Percentiles rank a stretch among this genome's conserved stretches.
These are phyloP conservation scores for Eretmocerus hayati DNA, from an alignment of 2,888 invertebrate genomes.

Conservation along the genomic window DNA sequence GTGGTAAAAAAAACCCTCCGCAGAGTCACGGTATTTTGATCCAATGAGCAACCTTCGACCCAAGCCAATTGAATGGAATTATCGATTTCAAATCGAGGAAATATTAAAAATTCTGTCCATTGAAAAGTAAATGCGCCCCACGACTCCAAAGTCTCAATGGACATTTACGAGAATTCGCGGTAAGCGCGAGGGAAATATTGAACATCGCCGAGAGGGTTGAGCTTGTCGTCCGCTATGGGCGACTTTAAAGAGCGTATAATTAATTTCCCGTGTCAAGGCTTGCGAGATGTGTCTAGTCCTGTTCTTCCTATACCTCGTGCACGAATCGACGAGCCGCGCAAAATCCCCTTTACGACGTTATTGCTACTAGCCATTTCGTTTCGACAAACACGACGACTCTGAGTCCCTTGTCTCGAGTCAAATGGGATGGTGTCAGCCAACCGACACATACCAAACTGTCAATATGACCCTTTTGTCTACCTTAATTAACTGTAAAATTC, in stretches of 20 bases:
- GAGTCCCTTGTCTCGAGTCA: neutral
- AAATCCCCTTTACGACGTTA: constrained; percentile 39
- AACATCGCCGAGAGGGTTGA: constrained; percentile 20
- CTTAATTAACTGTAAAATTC: constrained; percentile 48
- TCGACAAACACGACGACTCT: constrained; percentile 29
- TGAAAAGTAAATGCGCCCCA: too few relatives aligned
- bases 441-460: constrained; percentile 43
- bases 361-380: constrained; percentile 44
- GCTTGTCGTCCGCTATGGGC: constrained; percentile 18
- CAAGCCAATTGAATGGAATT: too few relatives aligned
- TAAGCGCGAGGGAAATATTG: neutral
- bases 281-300: constrained; percentile 11
- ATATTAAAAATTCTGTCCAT: too few relatives aligned
- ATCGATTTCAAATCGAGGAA: too few relatives aligned
- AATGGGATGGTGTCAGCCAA: constrained; percentile 34
- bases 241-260: constrained; percentile 45
- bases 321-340: constrained; percentile 1
- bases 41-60: too few relatives aligned
- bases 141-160: too few relatives aligned
- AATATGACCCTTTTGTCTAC: constrained; percentile 36
- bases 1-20: too few relatives aligned
- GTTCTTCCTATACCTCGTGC: constrained; percentile 16
- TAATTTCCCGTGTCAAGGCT: constrained; percentile 44
- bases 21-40: too few relatives aligned
- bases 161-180: neutral